Evolutionary conservation across 2,113 vertebrate genomes (phyloP), one percentile per base, ranked within the genome.

Genomic region (Chaetodon trifascialis): DNA sequence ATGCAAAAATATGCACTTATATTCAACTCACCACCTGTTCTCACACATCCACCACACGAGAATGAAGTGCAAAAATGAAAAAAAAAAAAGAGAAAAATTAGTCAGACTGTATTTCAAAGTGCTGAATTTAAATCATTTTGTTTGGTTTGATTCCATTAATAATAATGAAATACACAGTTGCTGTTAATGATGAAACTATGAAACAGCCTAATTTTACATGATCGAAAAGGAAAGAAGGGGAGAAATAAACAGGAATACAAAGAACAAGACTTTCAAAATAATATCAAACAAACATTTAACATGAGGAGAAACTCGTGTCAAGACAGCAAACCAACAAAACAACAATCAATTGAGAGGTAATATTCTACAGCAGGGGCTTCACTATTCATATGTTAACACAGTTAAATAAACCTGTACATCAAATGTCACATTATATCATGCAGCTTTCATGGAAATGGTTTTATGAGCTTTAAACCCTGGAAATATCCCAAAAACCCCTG

Each of bases 11-110:
- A 42, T 59, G 5, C 3, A 38, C 0, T 54, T 44, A 47, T 44
- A 25, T 47, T 74, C 10, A 65, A 92, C 92, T 54, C 25, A 92
- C 93, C 86, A 30, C 90, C 90, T 91, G 67, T 55, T 86, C 83
- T 72, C 36, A 74, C 11, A 30, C 2, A 16, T 70, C 47, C 68
- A n/a, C 34, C 60, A 73, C 4, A 76, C 46, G 23, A 55, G 44
- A 1, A 59, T 0, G 5, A 59, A 54, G 40, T 7, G 23, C 10
- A 80, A 42, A n/a, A 5, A 11, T 5, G 2, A 46, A n/a, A 62
- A 54, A 12, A 65, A 23, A 5, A 14, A 14, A 54, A 44, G 38
- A 60, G 14, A 9, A 54, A 73, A 73, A 52, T 86, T 63, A 80
- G 46, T 79, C 0, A 25, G 34, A 30, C 6, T 76, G 5, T 67